Evolutionary conservation across 2,888 invertebrate genomes (phyloP), one percentile per base, ranked within the genome.

Genomic region (Taenaris catops): DNA sequence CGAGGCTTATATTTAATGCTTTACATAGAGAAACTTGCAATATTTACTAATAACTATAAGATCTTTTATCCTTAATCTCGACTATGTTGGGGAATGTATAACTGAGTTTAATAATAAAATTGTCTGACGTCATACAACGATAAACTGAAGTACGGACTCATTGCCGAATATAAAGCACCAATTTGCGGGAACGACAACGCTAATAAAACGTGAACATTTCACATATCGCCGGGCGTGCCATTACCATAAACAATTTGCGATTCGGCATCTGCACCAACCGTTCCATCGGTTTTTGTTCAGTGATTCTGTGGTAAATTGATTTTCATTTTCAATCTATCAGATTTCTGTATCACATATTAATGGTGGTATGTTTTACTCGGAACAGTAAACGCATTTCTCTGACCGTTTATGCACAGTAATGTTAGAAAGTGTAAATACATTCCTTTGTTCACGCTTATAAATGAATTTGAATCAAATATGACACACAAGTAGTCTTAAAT

Each of bases 211-310:
- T 44, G 61, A 63, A 70, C 65, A 68, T 73, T 71, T 67, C 61
- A 64, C 62, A 64, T 68, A 66, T 65, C 64, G 58, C 38, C 47
- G 44, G 50, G 44, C 42, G 37, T 48, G 44, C 52, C 53, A 73
- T 76, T 78, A 70, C 65, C 71, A 74, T 72, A 69, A 75, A 76
- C 69, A 71, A 74, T 76, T 75, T 69, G 57, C 60, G 58, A 68
- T 59, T 68, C 69, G 60, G 60, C 63, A 54, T 58, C 58, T 61
- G 65, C 61, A 59, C 48, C 54, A 55, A 58, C 64, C 60, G 66
- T 66, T 67, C 63, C 62, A 66, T 68, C 67, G 64, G 64, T 69
- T 65, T 58, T 52, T 51, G 55, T 51, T 51, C 38, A 44, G 48
- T 39, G 43, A 19, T 31, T 29, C 21, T 26, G 37, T 25, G 26